Conservation (phyloP, 2,888 invertebrate species). For the Ditylenchus weischeri region DNA sequence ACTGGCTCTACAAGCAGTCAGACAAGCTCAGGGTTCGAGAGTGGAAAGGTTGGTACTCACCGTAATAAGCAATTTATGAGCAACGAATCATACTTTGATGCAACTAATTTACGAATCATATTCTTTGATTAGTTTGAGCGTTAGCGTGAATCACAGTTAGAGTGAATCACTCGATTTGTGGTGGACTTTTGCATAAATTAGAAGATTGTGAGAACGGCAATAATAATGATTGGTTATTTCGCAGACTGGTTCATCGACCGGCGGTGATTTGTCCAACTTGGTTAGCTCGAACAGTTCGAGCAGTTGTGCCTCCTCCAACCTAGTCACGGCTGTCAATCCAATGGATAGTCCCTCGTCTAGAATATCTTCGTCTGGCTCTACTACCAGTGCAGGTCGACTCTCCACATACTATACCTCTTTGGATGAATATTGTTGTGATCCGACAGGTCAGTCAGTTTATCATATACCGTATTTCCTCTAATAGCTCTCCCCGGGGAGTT, state of each 20-base stretch:
- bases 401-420: slow-evolving; percentile 24
- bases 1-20: slow-evolving; percentile 46
- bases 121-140: too few relatives aligned
- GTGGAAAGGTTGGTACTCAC: slow-evolving; percentile 38
- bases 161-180: too few relatives aligned
- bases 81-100: too few relatives aligned
- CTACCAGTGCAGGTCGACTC: slow-evolving; percentile 14
- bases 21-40: slow-evolving; percentile 47
- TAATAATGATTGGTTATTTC: not conserved
- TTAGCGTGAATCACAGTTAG: too few relatives aligned
- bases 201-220: not conserved
- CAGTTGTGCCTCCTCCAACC: slow-evolving; percentile 60
- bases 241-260: slow-evolving; percentile 10
- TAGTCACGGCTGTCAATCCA: not conserved
- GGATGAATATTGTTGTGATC: slow-evolving; percentile 4
- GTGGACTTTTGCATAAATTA: slow-evolving; percentile 13
- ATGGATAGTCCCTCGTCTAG: slow-evolving; percentile 13
- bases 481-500: too few relatives aligned
- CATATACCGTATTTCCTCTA: too few relatives aligned
- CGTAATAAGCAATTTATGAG: too few relatives aligned
- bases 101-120: too few relatives aligned
- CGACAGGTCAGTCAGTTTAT: not conserved
- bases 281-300: slow-evolving; percentile 23
- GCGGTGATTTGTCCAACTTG: slow-evolving; percentile 20
- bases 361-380: slow-evolving; percentile 18